phyloP scores from a whole-genome alignment of 2,113 vertebrate species.

The Cyprinus carpio region DNA sequence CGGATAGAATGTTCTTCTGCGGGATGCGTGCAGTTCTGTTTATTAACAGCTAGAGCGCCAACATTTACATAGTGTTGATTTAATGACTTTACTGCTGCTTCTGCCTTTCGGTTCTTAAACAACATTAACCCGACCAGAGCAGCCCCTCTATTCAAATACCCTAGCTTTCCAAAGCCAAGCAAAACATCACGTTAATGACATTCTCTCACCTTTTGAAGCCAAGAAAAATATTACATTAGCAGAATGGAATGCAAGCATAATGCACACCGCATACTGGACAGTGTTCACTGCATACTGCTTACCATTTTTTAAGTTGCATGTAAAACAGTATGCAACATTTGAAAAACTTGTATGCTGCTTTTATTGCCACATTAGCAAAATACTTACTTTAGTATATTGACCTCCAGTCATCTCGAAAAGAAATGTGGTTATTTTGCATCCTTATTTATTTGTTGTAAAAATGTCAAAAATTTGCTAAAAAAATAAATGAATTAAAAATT shows the following conservation, averaged over 20 bases:
- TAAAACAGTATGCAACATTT: neutral
- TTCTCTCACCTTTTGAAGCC: neutral
- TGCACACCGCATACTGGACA: neutral
- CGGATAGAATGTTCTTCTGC: too few relatives aligned
- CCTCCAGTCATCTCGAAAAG: neutral
- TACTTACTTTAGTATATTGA: neutral
- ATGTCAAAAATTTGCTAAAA: neutral
- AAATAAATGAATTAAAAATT: too few relatives aligned
- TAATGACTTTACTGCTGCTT: slow-evolving; percentile 2
- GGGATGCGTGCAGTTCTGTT: too few relatives aligned
- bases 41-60: too few relatives aligned
- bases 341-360: neutral
- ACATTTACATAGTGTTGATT: too few relatives aligned
- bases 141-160: slow-evolving; percentile 29
- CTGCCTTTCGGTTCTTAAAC: slow-evolving; percentile 61
- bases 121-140: slow-evolving; percentile 66
- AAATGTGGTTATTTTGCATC: neutral
- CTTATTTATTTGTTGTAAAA: neutral
- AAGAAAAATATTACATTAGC: slow-evolving; percentile 6
- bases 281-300: neutral
- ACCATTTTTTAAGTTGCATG: neutral
- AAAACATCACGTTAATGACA: slow-evolving; percentile 69
- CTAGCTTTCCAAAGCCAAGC: slow-evolving; percentile 51
- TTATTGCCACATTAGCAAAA: neutral
- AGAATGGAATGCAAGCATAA: neutral